Base-by-base conservation (phyloP, 1,140 invertebrate genomes). In the Aphelenchoides fujianensis region DNA sequence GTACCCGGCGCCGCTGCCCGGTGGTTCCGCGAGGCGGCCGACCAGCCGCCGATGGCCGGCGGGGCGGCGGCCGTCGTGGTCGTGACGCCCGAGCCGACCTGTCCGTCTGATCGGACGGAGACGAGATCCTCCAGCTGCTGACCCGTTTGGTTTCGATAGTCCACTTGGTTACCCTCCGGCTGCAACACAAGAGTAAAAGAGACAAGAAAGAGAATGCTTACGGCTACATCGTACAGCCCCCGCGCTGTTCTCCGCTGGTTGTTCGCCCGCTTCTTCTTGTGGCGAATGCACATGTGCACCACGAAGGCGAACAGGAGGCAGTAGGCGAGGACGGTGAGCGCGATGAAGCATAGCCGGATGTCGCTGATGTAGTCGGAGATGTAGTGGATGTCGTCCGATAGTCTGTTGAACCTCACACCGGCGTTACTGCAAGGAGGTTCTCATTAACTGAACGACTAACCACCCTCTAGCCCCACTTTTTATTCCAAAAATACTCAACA, bases 81-180 rank as follows among this genome's bases (percentile, higher is more conserved):
- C 9, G 16, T 66, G 12, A 16, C 23, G 19, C 55, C 32, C 28
- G 12, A 41, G 16, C 70, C 48, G 30, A 79, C 41, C 37, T 59
- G 76, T 0, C 75, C 75, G 41, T 76, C 75, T 41, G 71, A 75
- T 36, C 75, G 37, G 1, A 76, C 75, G n/a, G 75, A 79, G 12
- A 79, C 77, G 28, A 76, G 55, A 69, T 76, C 41, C 12, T 48
- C 75, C 16, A 48, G 23, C 7, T 36, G 30, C 23, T 48, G 41
- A 48, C 41, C 41, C 27, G 27, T 66, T 66, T 66, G 63, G 53
- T 66, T 66, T 12, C 63, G 63, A 37, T 35, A 66, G 16, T 66
- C 63, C 41, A 48, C 23, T 48, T 12, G 32, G 12, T 59, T 5
- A 32, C 5, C 5, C 34, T 59, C 19, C 55, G 5, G 55, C 55